Percentiles rank a stretch among this genome's conserved stretches.
Evolutionary conservation across 2,888 invertebrate species (phyloP).

Genomic region (Pterostichus niger): DNA sequence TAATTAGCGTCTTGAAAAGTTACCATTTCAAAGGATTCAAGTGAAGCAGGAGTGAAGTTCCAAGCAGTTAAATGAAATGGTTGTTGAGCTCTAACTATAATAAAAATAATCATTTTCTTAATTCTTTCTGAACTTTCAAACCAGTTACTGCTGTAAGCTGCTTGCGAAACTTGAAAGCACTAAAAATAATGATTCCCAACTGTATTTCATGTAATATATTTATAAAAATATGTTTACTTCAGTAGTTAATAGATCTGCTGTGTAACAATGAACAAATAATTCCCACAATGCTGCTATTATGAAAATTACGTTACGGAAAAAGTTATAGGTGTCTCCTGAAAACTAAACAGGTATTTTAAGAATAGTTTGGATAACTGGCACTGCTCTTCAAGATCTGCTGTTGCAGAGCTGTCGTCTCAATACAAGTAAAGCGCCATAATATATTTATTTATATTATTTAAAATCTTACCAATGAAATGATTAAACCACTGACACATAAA

Average conservation of each 20-base stretch:
- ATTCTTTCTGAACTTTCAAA: conserved; percentile 17
- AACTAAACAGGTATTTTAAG: not conserved
- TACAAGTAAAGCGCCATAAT: too few species aligned
- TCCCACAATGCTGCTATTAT: conserved; percentile 6
- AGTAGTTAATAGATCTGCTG: conserved; percentile 19
- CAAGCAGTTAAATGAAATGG: conserved; percentile 22
- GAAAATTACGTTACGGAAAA: not conserved
- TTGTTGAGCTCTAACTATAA: conserved; percentile 15
- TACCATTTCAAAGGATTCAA: conserved; percentile 28
- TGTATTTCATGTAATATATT: not conserved
- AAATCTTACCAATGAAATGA: conserved; percentile 15
- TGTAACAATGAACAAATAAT: conserved; percentile 25
- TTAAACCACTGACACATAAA: conserved; percentile 4
- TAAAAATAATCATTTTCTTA: conserved; percentile 18
- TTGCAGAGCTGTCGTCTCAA: too few species aligned
- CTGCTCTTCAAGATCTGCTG: too few species aligned
- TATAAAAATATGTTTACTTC: not conserved
- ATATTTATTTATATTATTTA: too few species aligned
- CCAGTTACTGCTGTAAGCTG: conserved; percentile 10
- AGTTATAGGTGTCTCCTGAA: not conserved
- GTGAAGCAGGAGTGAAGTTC: conserved; percentile 7
- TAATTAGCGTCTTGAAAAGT: not conserved
- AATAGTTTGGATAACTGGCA: not conserved
- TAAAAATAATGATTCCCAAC: conserved; percentile 1
- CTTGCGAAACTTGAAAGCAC: not conserved